Conservation (phyloP, 2,888 invertebrate species). For the Alloplasta piceator region DNA sequence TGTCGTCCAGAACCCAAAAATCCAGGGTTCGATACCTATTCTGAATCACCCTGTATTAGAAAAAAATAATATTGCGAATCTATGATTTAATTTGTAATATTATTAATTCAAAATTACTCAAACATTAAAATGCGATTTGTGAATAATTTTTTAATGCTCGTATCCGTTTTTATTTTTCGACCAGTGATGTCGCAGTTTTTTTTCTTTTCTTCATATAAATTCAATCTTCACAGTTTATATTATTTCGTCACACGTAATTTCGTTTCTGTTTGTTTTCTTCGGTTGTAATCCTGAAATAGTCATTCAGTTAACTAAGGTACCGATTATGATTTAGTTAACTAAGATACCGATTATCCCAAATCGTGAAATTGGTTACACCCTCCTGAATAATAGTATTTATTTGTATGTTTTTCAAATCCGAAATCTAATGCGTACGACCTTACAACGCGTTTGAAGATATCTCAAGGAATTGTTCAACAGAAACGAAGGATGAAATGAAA, state of each 20-base stretch:
- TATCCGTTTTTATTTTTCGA: slow-evolving; percentile 24
- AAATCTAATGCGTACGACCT: slow-evolving; percentile 46
- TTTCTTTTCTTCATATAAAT: slow-evolving; percentile 55
- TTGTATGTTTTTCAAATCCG: slow-evolving; percentile 7
- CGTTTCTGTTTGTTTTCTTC: slow-evolving; percentile 20
- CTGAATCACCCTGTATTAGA: too few species aligned
- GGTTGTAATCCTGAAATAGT: slow-evolving; percentile 62
- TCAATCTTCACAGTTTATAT: slow-evolving; percentile 57
- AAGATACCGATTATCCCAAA: slow-evolving; percentile 47
- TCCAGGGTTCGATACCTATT: too few species aligned
- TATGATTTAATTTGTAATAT: slow-evolving; percentile 67
- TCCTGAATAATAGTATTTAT: slow-evolving; percentile 50
- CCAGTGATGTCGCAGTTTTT: slow-evolving; percentile 61
- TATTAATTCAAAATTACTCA: slow-evolving; percentile 72
- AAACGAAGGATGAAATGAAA: slow-evolving; percentile 38
- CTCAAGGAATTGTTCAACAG: slow-evolving; percentile 32
- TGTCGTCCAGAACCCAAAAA: too few species aligned
- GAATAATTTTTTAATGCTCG: slow-evolving; percentile 59
- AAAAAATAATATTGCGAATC: too few species aligned
- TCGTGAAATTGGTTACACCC: slow-evolving; percentile 57
- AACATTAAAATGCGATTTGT: slow-evolving; percentile 70
- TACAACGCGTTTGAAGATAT: slow-evolving; percentile 42
- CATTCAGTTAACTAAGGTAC: too few species aligned
- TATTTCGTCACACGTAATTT: slow-evolving; percentile 50
- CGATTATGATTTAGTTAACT: slow-evolving; percentile 62